Base-by-base conservation (phyloP, 2,113 vertebrate genomes). In the Trogon surrucura region DNA sequence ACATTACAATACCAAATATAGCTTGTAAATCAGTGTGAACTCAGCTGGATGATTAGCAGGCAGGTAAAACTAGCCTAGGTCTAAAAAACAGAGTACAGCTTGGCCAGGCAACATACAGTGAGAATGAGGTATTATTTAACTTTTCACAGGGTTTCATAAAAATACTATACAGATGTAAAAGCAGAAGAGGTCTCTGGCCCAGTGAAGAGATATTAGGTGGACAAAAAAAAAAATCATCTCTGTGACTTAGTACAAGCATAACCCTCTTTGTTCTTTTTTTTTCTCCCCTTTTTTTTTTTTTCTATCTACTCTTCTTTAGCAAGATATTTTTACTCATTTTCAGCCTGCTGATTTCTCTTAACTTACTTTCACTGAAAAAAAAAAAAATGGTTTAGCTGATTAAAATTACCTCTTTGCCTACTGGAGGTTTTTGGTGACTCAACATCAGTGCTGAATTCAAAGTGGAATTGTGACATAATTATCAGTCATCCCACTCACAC, bases 241-340 rank as follows among this genome's bases (percentile, higher is more conserved):
- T 38, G 64, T 73, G 20, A 80, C 38, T 77, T 66, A 48, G 2
- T 50, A 58, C 27, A 88, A 86, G 30, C 30, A 5, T 32, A 80
- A 93, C 4, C 6, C 21, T 54, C 22, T 41, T 22, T 34, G 36
- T 36, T 71, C 3, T 9, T 10, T 12, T 30, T 21, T 13, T 18
- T 4, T 5, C 3, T 17, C 3, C 2, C 6, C 16, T 3, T 6
- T 0, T 1, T 3, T 26, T 48, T 50, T 80, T 36, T 48, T 36
- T 18, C 27, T 2, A 70, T 6, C 19, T 72, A 58, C 17, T 45
- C 19, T 61, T 8, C 19, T 62, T 73, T 32, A 50, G 32, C 47
- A 80, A 84, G 5, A 10, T 8, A 23, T 11, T 57, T 86, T 45
- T n/a, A 41, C 47, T 66, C 7, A 29, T 48, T 80, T 87, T 87